A percentile compares a stretch with the other conserved stretches of the same genome.
phyloP scores from a whole-genome alignment of 2,797 vertebrate species.

The Babyrousa celebensis region DNA sequence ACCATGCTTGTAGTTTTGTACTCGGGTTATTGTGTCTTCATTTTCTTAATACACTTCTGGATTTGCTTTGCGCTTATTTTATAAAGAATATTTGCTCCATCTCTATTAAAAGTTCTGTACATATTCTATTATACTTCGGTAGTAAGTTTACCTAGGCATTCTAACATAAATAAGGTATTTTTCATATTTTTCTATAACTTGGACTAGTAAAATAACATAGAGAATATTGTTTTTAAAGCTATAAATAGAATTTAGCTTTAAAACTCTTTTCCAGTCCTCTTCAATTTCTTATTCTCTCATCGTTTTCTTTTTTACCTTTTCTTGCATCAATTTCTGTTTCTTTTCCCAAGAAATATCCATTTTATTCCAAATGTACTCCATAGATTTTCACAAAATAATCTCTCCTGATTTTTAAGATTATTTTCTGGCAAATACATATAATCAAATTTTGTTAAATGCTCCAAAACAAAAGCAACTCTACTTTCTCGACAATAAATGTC shows the following conservation, averaged over 20 bases:
- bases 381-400: neutral
- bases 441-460: slow-evolving; percentile 8
- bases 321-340: neutral
- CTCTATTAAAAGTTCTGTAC: neutral
- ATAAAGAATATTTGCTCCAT: neutral
- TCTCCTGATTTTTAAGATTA: neutral
- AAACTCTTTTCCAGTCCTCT: neutral
- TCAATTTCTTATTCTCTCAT: neutral
- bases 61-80: slow-evolving; percentile 16
- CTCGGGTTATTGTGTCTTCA: neutral
- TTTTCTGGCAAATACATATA: slow-evolving; percentile 3
- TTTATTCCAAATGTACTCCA: neutral
- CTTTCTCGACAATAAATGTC: neutral
- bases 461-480: neutral
- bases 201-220: neutral
- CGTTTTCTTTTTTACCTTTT: neutral
- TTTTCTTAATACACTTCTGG: neutral
- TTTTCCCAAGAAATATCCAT: neutral
- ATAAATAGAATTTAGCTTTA: slow-evolving; percentile 46
- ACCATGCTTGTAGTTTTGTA: neutral
- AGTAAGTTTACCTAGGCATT: neutral
- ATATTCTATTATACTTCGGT: neutral
- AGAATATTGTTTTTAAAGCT: slow-evolving; percentile 5
- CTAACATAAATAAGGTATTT: slow-evolving; percentile 19
- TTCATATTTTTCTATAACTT: neutral